These are phyloP conservation scores for Oryzias woworae DNA, from an alignment of 2,113 vertebrate genomes.

Conservation along the genomic window DNA sequence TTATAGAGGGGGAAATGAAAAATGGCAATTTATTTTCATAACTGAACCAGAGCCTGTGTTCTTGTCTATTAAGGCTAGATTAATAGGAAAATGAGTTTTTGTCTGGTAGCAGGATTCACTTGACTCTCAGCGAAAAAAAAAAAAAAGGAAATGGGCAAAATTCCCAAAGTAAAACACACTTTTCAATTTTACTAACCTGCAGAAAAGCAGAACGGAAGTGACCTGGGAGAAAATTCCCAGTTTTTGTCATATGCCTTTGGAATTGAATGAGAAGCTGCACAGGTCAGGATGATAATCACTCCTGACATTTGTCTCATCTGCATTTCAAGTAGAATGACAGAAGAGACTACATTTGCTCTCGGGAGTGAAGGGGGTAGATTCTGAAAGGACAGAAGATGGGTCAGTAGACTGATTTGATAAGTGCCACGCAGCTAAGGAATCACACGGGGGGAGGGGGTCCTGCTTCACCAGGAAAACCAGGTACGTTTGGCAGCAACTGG, in stretches of 20 bases:
- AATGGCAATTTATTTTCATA: no score
- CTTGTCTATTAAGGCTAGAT: no score
- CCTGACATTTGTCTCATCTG: constrained; percentile 64
- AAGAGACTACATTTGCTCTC: constrained; percentile 46
- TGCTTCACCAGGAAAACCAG: not conserved
- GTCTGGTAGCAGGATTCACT: no score
- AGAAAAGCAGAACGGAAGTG: constrained; percentile 10
- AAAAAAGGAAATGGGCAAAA: no score
- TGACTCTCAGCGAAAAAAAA: no score
- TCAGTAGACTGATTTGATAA: constrained; percentile 33
- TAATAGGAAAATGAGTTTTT: no score
- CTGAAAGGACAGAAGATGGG: constrained; percentile 26
- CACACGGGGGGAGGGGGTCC: not conserved
- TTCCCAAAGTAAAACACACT: no score
- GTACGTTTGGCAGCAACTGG: not conserved
- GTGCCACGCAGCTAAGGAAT: constrained; percentile 4
- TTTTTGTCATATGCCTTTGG: constrained; percentile 2
- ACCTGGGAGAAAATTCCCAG: constrained; percentile 22
- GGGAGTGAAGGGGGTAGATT: constrained; percentile 22
- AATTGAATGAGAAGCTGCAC: constrained; percentile 43
- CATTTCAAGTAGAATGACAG: constrained; percentile 59
- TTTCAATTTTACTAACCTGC: no score
- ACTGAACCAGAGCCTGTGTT: no score
- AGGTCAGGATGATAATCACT: constrained; percentile 57
- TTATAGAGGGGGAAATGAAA: no score